Conservation (phyloP, 2,888 invertebrate genomes). For the Lasioglossum zephyrum region DNA sequence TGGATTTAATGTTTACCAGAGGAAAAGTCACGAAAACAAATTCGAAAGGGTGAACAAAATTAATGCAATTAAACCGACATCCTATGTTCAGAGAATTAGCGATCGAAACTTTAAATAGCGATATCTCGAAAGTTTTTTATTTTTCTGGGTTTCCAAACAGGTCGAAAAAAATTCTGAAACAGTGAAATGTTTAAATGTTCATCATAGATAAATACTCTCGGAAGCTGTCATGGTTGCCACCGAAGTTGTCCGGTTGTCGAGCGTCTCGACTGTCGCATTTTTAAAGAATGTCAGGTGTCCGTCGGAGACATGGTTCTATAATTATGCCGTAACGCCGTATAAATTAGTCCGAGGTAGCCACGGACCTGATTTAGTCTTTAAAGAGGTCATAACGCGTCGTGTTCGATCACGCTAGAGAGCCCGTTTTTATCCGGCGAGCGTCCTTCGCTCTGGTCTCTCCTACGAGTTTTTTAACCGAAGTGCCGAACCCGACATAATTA, state of each 20-base stretch:
- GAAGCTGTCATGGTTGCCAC: neutral
- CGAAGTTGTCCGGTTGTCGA: neutral
- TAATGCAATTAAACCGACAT: too few relatives aligned
- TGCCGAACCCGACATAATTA: slow-evolving; percentile 63
- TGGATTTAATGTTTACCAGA: too few relatives aligned
- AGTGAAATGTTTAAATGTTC: neutral
- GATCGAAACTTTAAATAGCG: too few relatives aligned
- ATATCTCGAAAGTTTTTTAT: too few relatives aligned
- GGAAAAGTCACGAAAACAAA: too few relatives aligned
- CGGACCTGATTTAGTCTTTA: slow-evolving; percentile 7
- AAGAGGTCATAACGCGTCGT: neutral
- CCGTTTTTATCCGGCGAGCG: slow-evolving; percentile 10
- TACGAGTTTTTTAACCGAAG: slow-evolving; percentile 28
- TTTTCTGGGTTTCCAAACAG: too few relatives aligned
- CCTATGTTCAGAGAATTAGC: too few relatives aligned
- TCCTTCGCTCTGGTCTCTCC: slow-evolving; percentile 6
- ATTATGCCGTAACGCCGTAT: neutral
- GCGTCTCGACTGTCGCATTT: neutral
- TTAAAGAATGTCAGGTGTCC: neutral
- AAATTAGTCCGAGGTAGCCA: neutral
- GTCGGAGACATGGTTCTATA: neutral
- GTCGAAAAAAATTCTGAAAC: neutral
- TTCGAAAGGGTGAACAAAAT: too few relatives aligned
- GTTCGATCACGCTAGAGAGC: slow-evolving; percentile 21
- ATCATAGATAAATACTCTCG: neutral